Percentiles rank a stretch among this genome's conserved stretches.
Evolutionary conservation across 2,113 vertebrate genomes (phyloP).

Genomic region (Psammodynastes pulverulentus): DNA sequence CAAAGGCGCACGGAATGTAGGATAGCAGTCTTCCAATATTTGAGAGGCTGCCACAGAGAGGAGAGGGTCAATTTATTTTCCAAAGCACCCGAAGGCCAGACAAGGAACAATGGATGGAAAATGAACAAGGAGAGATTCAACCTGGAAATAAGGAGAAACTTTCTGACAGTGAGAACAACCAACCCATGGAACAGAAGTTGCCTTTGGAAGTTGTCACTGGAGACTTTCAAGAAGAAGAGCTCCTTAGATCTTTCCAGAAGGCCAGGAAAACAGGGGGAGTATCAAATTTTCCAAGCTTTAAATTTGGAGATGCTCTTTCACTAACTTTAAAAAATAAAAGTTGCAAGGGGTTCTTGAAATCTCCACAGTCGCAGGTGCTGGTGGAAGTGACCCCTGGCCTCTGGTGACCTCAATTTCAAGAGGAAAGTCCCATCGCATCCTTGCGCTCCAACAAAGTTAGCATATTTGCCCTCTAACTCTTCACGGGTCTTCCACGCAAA

Average conservation of each 20-base stretch:
- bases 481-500: conserved; percentile 62
- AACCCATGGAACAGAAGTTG: too few species aligned
- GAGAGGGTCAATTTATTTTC: too few species aligned
- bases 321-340: neutral
- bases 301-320: neutral
- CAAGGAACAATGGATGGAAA: too few species aligned
- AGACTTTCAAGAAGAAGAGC: too few species aligned
- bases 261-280: neutral
- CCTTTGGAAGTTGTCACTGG: too few species aligned
- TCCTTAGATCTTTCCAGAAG: neutral
- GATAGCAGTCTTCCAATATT: too few species aligned
- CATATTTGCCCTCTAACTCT: conserved; percentile 52
- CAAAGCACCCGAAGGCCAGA: too few species aligned
- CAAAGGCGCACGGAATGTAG: too few species aligned
- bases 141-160: too few species aligned
- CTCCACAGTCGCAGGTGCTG: neutral
- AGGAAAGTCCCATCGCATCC: neutral
- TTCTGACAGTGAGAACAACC: too few species aligned
- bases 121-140: too few species aligned
- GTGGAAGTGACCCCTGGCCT: neutral
- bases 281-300: neutral
- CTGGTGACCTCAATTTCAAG: neutral
- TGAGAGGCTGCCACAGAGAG: too few species aligned
- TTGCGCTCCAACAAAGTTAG: conserved; percentile 31
- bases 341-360: neutral